Evolutionary conservation across 2,797 vertebrate genomes (phyloP).

Genomic region (Oreochromis mossambicus): DNA sequence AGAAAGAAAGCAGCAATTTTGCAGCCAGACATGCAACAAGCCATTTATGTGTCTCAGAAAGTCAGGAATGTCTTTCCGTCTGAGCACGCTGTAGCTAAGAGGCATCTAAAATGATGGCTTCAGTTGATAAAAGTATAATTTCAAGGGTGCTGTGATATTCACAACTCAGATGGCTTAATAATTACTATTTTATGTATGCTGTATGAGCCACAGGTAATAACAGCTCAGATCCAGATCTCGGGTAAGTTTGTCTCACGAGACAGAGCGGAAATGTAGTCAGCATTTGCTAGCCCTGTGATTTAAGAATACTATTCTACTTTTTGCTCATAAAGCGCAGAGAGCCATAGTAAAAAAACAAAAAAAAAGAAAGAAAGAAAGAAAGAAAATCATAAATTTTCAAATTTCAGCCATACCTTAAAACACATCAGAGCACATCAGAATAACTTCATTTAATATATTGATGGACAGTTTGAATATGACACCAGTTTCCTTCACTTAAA

Average conservation of each 20-base stretch:
- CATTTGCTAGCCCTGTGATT: neutral
- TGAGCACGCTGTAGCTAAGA: slow-evolving; percentile 61
- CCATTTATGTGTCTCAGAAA: slow-evolving; percentile 56
- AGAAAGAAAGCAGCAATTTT: slow-evolving; percentile 32
- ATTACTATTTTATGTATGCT: neutral
- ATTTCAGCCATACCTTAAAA: neutral
- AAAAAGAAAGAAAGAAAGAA: neutral
- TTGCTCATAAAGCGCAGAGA: neutral
- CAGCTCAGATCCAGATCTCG: neutral
- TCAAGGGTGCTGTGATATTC: neutral
- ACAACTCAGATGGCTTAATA: neutral
- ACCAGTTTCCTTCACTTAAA: slow-evolving; percentile 16
- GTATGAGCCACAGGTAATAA: neutral
- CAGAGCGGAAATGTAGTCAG: neutral
- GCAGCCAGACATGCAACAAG: slow-evolving; percentile 78
- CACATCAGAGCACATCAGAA: neutral
- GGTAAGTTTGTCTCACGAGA: neutral
- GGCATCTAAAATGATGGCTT: slow-evolving; percentile 30
- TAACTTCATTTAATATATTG: neutral
- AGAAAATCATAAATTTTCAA: neutral
- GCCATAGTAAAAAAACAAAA: neutral
- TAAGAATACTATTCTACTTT: neutral
- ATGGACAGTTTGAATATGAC: slow-evolving; percentile 4
- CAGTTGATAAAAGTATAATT: slow-evolving; percentile 1
- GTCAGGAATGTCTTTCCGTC: slow-evolving; percentile 81